Percentiles rank a stretch among this genome's conserved stretches.
These are phyloP conservation scores for Isurus oxyrinchus DNA, from an alignment of 2,113 vertebrate species.

Conservation along the genomic window DNA sequence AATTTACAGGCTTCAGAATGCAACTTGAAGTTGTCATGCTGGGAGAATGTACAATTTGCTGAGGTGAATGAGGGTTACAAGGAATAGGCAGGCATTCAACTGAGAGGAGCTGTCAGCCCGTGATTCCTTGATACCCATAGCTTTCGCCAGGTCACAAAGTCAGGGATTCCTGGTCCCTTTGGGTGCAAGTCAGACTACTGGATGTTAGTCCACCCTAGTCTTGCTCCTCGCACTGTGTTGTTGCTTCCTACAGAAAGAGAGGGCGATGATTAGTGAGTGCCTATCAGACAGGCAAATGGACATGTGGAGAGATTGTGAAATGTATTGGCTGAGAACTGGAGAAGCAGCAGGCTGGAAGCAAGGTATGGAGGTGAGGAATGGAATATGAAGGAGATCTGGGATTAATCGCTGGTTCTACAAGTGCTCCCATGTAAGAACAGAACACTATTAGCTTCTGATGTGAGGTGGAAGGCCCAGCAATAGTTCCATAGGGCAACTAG, in stretches of 20 bases:
- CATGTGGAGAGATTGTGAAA: too few relatives aligned
- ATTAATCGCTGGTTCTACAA: background rate
- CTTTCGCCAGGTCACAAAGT: background rate
- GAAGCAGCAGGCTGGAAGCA: background rate
- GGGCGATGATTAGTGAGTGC: background rate
- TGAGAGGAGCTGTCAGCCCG: too few relatives aligned
- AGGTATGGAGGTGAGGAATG: background rate
- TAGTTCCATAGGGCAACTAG: background rate
- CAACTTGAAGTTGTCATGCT: too few relatives aligned
- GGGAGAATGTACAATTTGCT: too few relatives aligned
- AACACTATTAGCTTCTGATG: too few relatives aligned
- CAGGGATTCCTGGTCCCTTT: background rate
- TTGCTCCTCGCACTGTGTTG: background rate
- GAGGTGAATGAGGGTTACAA: too few relatives aligned
- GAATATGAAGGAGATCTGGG: background rate
- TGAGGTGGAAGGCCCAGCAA: background rate
- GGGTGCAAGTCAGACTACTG: background rate
- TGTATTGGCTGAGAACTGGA: background rate
- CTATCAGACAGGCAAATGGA: background rate
- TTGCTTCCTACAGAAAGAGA: background rate
- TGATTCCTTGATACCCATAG: background rate
- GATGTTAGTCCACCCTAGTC: background rate
- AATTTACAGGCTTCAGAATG: too few relatives aligned
- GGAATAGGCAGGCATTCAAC: too few relatives aligned
- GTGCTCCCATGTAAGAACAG: background rate